Conservation (phyloP, 1,140 invertebrate species). For the Orchesella cincta region DNA sequence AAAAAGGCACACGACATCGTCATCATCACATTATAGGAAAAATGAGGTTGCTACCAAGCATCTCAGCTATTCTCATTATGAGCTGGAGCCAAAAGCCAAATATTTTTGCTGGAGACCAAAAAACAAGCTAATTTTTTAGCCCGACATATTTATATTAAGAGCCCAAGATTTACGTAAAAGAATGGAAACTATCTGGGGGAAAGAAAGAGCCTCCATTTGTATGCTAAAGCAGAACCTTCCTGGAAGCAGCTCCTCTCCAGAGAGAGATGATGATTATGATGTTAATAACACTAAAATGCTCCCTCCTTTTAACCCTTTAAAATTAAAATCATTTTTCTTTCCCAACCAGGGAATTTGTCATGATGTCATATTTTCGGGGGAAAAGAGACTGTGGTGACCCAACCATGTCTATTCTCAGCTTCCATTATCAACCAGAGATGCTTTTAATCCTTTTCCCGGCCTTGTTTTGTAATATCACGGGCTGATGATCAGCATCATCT, state of each 20-base stretch:
- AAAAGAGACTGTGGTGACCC: neutral
- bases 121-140: neutral
- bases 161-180: too few species aligned
- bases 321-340: constrained; percentile 20
- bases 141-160: too few species aligned
- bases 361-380: constrained; percentile 20
- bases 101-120: too few species aligned
- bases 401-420: constrained; percentile 20
- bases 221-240: constrained; percentile 17
- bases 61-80: too few species aligned
- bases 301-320: constrained; percentile 13
- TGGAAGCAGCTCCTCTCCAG: neutral
- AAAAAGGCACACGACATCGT: neutral
- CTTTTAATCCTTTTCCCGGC: constrained; percentile 24
- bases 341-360: constrained; percentile 11
- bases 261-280: neutral
- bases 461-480: constrained; percentile 27
- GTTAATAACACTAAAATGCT: neutral
- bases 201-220: too few species aligned
- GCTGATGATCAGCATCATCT: constrained; percentile 22
- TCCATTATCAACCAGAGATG: neutral
- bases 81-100: too few species aligned
- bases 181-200: too few species aligned
- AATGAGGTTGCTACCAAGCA: too few species aligned
- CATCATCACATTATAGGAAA: too few species aligned